Conservation (phyloP, 2,888 invertebrate species). For the Formica aserva region DNA sequence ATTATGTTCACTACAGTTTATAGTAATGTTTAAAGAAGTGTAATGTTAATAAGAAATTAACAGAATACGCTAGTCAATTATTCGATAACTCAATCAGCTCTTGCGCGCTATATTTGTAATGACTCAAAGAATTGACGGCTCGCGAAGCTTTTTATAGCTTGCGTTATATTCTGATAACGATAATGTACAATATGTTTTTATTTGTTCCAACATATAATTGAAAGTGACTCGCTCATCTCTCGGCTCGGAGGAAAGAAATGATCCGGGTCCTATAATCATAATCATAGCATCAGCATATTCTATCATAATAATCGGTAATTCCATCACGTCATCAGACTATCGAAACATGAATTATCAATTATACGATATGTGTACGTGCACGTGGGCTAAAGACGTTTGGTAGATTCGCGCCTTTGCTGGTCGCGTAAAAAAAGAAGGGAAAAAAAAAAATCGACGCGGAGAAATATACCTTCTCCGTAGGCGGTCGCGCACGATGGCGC, state of each 20-base stretch:
- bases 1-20: background rate
- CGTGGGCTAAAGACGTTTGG: conserved; percentile 72
- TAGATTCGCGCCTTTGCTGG: conserved; percentile 71
- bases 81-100: background rate
- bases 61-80: background rate
- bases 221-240: background rate
- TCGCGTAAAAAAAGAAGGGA: conserved; percentile 55
- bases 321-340: background rate
- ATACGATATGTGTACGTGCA: conserved; percentile 13
- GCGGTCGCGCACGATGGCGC: conserved; percentile 82
- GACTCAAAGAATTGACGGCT: background rate
- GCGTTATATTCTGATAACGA: background rate
- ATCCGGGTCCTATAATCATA: background rate
- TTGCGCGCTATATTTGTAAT: background rate
- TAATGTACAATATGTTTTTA: background rate
- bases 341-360: conserved; percentile 35
- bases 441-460: conserved; percentile 56
- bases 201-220: background rate
- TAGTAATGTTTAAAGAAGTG: background rate
- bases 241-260: background rate
- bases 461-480: conserved; percentile 78
- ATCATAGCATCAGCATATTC: too few species aligned
- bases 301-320: background rate
- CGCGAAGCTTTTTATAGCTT: background rate
- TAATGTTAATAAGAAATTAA: background rate